Conservation (phyloP, 1,140 invertebrate genomes). For the Cyclargus thomasi region DNA sequence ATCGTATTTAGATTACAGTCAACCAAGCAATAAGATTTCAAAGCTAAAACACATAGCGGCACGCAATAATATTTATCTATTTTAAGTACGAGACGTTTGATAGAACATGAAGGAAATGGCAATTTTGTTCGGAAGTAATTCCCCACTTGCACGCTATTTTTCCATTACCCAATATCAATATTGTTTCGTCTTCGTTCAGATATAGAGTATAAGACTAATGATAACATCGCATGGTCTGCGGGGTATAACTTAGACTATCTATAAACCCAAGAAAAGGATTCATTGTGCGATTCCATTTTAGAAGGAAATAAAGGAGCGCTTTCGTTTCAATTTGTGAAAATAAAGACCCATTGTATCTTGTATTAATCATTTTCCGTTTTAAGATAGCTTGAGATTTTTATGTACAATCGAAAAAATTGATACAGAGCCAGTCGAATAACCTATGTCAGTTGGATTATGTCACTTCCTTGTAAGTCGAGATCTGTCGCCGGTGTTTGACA, state of each 20-base stretch:
- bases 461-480: too few relatives aligned
- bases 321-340: slow-evolving; percentile 3
- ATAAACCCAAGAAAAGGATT: neutral
- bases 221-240: slow-evolving; percentile 48
- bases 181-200: slow-evolving; percentile 59
- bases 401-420: neutral
- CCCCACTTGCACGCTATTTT: slow-evolving; percentile 55
- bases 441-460: too few relatives aligned
- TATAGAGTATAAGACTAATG: slow-evolving; percentile 53
- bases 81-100: slow-evolving; percentile 17
- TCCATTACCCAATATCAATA: slow-evolving; percentile 69
- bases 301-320: neutral
- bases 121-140: slow-evolving; percentile 54
- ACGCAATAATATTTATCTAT: slow-evolving; percentile 12
- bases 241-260: neutral
- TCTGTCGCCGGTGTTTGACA: too few relatives aligned
- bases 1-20: neutral
- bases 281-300: slow-evolving; percentile 7
- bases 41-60: neutral
- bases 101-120: slow-evolving; percentile 43
- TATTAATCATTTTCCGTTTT: neutral
- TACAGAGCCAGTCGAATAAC: too few relatives aligned
- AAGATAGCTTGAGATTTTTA: neutral
- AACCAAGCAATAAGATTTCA: neutral
- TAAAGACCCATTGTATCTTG: neutral